Percentiles rank a stretch among this genome's conserved stretches.
Conservation (phyloP, 2,113 vertebrate species). For the Ancistrus triradiatus region DNA sequence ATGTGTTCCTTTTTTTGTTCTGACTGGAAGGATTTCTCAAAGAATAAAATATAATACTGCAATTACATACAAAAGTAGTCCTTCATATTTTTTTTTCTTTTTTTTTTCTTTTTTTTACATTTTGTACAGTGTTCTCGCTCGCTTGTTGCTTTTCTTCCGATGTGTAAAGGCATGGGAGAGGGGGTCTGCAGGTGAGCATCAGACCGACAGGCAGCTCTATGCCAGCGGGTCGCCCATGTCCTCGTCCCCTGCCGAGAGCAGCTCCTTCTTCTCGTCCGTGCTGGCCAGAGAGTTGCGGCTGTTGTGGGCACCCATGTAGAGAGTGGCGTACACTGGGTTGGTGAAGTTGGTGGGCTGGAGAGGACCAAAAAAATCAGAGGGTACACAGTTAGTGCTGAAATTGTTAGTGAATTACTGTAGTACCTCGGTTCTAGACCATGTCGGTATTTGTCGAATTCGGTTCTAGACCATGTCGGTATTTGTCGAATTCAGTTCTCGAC, state of each 20-base stretch:
- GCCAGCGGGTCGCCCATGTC: constrained; percentile 90
- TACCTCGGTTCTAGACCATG: no score
- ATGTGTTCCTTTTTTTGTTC: constrained; percentile 64
- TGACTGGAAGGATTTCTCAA: constrained; percentile 61
- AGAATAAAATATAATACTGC: constrained; percentile 94
- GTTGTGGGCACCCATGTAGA: constrained; percentile 96
- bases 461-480: no score
- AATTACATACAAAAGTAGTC: constrained; percentile 99
- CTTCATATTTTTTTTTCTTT: constrained; percentile 84
- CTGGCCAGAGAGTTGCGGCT: constrained; percentile 94
- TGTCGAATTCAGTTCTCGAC: no score
- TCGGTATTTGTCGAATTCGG: no score
- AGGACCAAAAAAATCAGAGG: constrained; percentile 38
- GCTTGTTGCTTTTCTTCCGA: constrained; percentile 61
- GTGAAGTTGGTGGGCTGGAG: constrained; percentile 95
- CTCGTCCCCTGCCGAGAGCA: constrained; percentile 86
- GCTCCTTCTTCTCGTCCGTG: constrained; percentile 94
- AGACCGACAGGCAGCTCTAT: constrained; percentile 73
- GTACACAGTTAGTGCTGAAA: no score
- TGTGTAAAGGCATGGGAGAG: constrained; percentile 64
- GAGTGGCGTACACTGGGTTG: constrained; percentile 92
- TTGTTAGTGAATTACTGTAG: no score
- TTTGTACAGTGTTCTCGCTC: constrained; percentile 85
- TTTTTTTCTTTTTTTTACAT: constrained; percentile 98
- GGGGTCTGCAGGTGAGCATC: no score